Percentiles rank a stretch among this genome's conserved stretches.
Conservation (phyloP, 2,113 vertebrate genomes). For the Nothocercus nigrocapillus region DNA sequence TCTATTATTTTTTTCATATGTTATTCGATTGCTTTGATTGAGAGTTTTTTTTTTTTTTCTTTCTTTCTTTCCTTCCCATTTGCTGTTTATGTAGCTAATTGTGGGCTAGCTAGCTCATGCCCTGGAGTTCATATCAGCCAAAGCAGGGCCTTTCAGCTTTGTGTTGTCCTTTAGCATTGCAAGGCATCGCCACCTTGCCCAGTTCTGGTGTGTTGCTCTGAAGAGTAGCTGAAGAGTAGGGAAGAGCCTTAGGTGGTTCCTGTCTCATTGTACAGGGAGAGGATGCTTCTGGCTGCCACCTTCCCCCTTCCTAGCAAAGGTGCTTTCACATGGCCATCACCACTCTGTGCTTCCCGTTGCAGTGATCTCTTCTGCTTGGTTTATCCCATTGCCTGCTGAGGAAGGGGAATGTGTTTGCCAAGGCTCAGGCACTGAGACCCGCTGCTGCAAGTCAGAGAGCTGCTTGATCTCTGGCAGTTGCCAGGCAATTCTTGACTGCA, state of each 20-base stretch:
- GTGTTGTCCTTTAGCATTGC: background rate
- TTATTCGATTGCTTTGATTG: background rate
- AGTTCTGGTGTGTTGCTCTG: background rate
- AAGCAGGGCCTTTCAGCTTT: background rate
- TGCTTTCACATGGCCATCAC: background rate
- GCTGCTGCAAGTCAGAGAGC: background rate
- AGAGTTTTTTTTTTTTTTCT: background rate
- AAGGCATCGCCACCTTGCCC: fast-evolving
- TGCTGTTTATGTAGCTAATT: background rate
- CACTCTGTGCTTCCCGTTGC: background rate
- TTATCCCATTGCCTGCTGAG: background rate
- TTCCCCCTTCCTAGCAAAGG: background rate
- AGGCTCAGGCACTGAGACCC: background rate
- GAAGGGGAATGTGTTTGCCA: background rate
- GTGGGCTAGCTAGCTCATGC: background rate
- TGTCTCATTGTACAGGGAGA: background rate
- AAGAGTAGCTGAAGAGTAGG: background rate
- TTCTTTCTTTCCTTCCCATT: background rate
- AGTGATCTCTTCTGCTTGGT: background rate
- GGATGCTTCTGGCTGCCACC: background rate
- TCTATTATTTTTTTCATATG: background rate
- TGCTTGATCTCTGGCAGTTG: background rate
- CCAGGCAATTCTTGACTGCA: background rate
- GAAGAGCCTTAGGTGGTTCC: background rate
- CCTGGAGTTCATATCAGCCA: background rate